Conservation (phyloP, 2,113 vertebrate species). For the Siniperca chuatsi region DNA sequence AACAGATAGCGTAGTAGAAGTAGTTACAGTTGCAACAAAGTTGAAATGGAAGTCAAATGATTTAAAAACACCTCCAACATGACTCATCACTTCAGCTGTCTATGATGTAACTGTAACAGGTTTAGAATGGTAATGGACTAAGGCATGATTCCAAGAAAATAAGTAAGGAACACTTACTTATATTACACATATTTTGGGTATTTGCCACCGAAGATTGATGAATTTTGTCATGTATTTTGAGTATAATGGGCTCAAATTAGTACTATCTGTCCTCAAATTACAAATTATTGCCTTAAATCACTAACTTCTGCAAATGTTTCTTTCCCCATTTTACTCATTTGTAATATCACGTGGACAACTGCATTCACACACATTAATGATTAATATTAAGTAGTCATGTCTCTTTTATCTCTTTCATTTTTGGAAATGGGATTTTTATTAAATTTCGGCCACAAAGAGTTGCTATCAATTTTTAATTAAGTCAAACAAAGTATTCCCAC, state of each 20-base stretch:
- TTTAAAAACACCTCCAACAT: background rate
- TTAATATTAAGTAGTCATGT: background rate
- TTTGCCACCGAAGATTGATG: too few relatives aligned
- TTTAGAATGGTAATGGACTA: background rate
- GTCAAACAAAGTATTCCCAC: conserved; percentile 49
- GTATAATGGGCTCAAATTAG: too few relatives aligned
- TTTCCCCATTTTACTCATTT: too few relatives aligned
- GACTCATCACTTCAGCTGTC: too few relatives aligned
- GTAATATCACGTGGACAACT: too few relatives aligned
- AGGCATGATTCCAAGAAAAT: background rate
- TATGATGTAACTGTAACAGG: background rate
- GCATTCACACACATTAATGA: too few relatives aligned
- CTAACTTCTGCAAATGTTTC: too few relatives aligned
- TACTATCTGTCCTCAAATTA: too few relatives aligned
- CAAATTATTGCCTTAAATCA: too few relatives aligned
- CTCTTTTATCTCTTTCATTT: background rate
- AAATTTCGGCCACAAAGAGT: background rate
- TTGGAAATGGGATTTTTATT: background rate
- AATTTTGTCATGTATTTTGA: too few relatives aligned
- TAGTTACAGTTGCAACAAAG: background rate
- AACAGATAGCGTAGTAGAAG: background rate
- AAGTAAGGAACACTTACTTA: too few relatives aligned
- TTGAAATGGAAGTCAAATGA: background rate
- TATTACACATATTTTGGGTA: too few relatives aligned
- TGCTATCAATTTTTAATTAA: conserved; percentile 60